Conservation (phyloP, 2,888 invertebrate genomes). For the Tetheella fluctuosa region DNA sequence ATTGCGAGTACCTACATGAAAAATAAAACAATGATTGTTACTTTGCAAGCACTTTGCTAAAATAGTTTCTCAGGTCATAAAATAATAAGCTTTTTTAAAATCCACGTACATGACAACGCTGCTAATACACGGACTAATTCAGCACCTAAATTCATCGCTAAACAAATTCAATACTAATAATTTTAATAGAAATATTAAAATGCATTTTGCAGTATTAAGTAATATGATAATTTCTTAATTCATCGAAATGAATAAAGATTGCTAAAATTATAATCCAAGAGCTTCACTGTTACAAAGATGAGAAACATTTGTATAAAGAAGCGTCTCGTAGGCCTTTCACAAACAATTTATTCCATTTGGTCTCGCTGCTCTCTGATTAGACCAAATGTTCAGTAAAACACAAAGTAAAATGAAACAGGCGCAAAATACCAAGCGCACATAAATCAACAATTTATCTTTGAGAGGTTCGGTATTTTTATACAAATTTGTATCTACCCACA, state of each 20-base stretch:
- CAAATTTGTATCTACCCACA: not conserved
- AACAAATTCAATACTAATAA: too few species aligned
- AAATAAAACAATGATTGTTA: not conserved
- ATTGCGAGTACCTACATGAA: not conserved
- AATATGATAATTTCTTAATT: not conserved
- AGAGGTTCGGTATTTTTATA: conserved; percentile 10
- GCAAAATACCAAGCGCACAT: conserved; percentile 12
- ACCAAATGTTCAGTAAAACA: conserved; percentile 11
- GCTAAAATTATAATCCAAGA: not conserved
- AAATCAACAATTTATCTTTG: conserved; percentile 13
- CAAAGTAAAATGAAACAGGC: conserved; percentile 12
- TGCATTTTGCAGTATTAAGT: too few species aligned
- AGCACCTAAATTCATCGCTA: too few species aligned
- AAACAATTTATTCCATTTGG: conserved; percentile 9
- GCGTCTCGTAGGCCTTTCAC: conserved; percentile 10
- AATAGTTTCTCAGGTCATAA: not conserved
- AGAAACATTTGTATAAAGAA: conserved; percentile 6
- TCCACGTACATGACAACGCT: too few species aligned
- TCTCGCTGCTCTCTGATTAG: conserved; percentile 8
- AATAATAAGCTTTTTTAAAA: too few species aligned
- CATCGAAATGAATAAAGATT: not conserved
- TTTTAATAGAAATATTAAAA: too few species aligned
- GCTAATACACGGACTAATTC: too few species aligned
- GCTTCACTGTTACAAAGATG: not conserved
- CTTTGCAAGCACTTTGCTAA: too few species aligned